Conservation (phyloP, 1,140 invertebrate genomes). For the Anthonomus grandis region DNA sequence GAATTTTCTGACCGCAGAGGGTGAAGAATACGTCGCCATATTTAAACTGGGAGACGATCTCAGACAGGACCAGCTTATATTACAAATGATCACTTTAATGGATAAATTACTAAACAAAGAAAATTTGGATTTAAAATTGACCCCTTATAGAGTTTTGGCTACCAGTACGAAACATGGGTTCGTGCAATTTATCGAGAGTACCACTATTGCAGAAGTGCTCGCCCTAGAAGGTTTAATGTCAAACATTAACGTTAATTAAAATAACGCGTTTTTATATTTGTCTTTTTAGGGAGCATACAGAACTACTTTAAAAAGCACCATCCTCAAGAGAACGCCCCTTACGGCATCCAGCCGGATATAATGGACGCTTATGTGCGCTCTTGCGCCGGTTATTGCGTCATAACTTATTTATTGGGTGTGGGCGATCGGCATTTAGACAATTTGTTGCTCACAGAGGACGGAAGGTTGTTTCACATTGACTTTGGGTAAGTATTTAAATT, state of each 20-base stretch:
- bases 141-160: slow-evolving; percentile 89
- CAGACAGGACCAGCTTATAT: slow-evolving; percentile 96
- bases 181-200: slow-evolving; percentile 95
- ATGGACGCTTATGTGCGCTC: slow-evolving; percentile 98
- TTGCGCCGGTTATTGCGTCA: slow-evolving; percentile 98
- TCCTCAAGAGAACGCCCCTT: slow-evolving; percentile 81
- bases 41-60: slow-evolving; percentile 99
- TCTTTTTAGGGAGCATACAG: slow-evolving; percentile 61
- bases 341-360: slow-evolving; percentile 87
- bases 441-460: slow-evolving; percentile 82
- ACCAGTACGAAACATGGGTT: slow-evolving; percentile 96
- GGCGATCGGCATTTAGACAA: slow-evolving; percentile 99
- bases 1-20: slow-evolving; percentile 80
- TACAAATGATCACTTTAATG: slow-evolving; percentile 98
- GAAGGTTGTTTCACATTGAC: slow-evolving; percentile 97
- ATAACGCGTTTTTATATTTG: no score
- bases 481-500: slow-evolving; percentile 64
- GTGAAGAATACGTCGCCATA: slow-evolving; percentile 91
- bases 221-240: slow-evolving; percentile 69
- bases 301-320: slow-evolving; percentile 90
- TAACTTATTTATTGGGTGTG: slow-evolving; percentile 96
- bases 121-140: slow-evolving; percentile 93
- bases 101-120: slow-evolving; percentile 90
- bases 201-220: slow-evolving; percentile 87
- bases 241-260: no score